Evolutionary conservation across 2,888 invertebrate genomes (phyloP).

Genomic region (Ennomos erosarius): DNA sequence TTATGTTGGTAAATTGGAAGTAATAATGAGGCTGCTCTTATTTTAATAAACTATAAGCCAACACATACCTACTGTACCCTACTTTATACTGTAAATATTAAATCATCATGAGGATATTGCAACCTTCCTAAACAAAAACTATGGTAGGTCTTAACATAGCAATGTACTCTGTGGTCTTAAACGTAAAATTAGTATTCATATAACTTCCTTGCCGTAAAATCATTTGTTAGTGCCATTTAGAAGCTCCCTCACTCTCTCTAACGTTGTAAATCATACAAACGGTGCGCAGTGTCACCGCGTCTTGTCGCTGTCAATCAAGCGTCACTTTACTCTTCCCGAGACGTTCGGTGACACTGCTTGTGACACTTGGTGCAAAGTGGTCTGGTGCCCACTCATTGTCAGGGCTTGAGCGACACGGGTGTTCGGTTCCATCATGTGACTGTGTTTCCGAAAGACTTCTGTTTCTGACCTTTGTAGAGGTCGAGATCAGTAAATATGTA

Average conservation of each 20-base stretch:
- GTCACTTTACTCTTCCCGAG: conserved; percentile 24
- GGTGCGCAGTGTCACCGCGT: conserved; percentile 6
- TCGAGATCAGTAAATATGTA: conserved; percentile 3
- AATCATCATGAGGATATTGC: too few species aligned
- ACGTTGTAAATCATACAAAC: conserved; percentile 14
- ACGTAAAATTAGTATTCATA: too few species aligned
- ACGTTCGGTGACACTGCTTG: conserved; percentile 21
- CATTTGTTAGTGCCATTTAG: conserved; percentile 8
- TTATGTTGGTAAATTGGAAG: too few species aligned
- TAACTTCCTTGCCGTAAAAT: too few species aligned
- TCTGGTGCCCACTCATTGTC: conserved; percentile 41
- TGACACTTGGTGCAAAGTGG: conserved; percentile 23
- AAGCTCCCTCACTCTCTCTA: conserved; percentile 6
- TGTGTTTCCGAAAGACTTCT: conserved; percentile 24
- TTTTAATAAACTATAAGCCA: too few species aligned
- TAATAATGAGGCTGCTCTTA: too few species aligned
- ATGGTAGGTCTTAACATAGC: too few species aligned
- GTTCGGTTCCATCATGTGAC: conserved; percentile 35
- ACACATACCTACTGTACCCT: too few species aligned
- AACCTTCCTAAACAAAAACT: too few species aligned
- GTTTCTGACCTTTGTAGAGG: conserved; percentile 30
- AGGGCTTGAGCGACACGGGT: conserved; percentile 33
- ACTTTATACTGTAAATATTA: too few species aligned
- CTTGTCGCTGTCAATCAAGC: conserved; percentile 35
- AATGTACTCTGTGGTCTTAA: too few species aligned